Evolutionary conservation across 2,113 vertebrate species (phyloP).

Genomic region (Lampris incognitus): DNA sequence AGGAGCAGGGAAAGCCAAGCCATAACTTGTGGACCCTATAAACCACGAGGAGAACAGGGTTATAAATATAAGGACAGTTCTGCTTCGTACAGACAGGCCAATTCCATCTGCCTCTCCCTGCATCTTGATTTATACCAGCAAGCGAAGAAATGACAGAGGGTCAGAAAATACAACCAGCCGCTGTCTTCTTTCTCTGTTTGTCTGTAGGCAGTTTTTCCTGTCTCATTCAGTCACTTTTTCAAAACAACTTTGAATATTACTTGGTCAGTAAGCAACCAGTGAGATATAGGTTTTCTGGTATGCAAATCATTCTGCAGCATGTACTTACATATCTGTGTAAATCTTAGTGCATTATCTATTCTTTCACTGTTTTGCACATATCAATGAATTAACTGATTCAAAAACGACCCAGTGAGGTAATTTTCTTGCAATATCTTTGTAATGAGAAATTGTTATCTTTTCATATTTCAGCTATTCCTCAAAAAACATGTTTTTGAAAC

Average conservation of each 20-base stretch:
- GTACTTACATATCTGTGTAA: too few relatives aligned
- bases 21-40: slow-evolving; percentile 62
- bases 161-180: slow-evolving; percentile 16
- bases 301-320: background rate
- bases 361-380: too few relatives aligned
- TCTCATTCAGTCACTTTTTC: background rate
- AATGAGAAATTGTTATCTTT: too few relatives aligned
- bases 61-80: slow-evolving; percentile 53
- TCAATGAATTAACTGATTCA: too few relatives aligned
- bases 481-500: too few relatives aligned
- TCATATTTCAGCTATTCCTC: too few relatives aligned
- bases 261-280: background rate
- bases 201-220: background rate
- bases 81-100: slow-evolving; percentile 39
- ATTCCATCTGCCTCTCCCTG: slow-evolving; percentile 44
- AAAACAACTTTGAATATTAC: background rate
- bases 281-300: background rate
- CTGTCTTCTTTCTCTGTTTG: background rate
- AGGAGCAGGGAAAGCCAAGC: slow-evolving; percentile 35
- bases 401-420: too few relatives aligned
- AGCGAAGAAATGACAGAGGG: slow-evolving; percentile 7
- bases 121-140: slow-evolving; percentile 64
- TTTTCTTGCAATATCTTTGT: too few relatives aligned
- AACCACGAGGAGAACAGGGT: slow-evolving; percentile 42
- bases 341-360: too few relatives aligned